Evolutionary conservation across 1,140 invertebrate genomes (phyloP).

Genomic region (Kradibia gibbosae): DNA sequence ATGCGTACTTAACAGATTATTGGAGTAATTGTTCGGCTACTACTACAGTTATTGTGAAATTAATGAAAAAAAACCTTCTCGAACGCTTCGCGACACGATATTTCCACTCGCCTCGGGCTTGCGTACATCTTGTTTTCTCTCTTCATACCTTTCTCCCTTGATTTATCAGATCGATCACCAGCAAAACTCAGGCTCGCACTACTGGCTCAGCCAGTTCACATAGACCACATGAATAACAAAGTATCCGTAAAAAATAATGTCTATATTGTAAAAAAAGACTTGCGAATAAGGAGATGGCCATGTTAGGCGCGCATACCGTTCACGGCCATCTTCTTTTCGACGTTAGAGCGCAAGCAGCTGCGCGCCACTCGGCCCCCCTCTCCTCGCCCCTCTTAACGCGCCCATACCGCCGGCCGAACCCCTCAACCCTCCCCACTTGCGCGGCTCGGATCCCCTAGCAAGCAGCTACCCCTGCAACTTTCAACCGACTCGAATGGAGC

Average conservation of each 20-base stretch:
- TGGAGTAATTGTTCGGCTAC: background rate
- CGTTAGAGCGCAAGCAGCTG: slow-evolving; percentile 66
- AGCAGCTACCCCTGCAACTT: slow-evolving; percentile 55
- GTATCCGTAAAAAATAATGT: background rate
- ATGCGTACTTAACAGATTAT: background rate
- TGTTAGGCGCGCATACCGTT: slow-evolving; percentile 50
- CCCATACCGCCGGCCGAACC: background rate
- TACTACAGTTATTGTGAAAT: background rate
- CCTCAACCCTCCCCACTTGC: background rate
- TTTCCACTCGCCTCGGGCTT: background rate
- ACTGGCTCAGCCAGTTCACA: background rate
- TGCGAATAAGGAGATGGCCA: slow-evolving; percentile 35
- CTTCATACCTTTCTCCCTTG: background rate
- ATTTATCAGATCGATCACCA: background rate
- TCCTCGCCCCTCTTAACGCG: background rate
- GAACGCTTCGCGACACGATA: background rate
- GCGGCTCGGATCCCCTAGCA: background rate
- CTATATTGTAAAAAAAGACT: background rate
- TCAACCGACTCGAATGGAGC: slow-evolving; percentile 56
- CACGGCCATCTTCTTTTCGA: slow-evolving; percentile 66
- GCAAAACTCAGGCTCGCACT: background rate
- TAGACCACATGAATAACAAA: background rate
- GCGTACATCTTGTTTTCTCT: background rate
- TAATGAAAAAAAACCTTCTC: background rate
- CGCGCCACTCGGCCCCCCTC: slow-evolving; percentile 51